A percentile compares a stretch with the other conserved stretches of the same genome.
These are phyloP conservation scores for Andrena marginata DNA, from an alignment of 2,888 invertebrate species.

Conservation along the genomic window DNA sequence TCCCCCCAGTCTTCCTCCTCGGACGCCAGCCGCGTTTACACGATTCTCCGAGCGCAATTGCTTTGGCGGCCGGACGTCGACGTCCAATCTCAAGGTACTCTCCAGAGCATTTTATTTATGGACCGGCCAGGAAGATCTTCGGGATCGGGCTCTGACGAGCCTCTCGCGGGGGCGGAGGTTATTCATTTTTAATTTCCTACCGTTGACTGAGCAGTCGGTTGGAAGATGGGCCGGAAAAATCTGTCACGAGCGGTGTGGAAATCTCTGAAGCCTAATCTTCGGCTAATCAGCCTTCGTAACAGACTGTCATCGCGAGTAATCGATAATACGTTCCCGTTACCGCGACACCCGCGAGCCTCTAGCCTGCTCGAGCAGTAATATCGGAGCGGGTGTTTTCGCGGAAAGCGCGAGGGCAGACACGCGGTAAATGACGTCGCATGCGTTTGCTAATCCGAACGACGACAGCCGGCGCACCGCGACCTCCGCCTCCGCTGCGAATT, in stretches of 20 bases:
- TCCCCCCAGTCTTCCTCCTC: slow-evolving; percentile 22
- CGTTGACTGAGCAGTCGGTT: not conserved
- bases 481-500: slow-evolving; percentile 10
- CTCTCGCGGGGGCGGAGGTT: not conserved
- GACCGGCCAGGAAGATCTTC: slow-evolving; percentile 10
- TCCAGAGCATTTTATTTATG: slow-evolving; percentile 53
- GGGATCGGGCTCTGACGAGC: not conserved
- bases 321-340: slow-evolving; percentile 17
- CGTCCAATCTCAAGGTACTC: slow-evolving; percentile 44
- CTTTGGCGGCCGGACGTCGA: slow-evolving; percentile 39
- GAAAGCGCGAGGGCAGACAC: slow-evolving; percentile 14
- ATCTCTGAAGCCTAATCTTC: not conserved
- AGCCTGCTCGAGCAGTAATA: not conserved
- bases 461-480: slow-evolving; percentile 19
- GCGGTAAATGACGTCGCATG: slow-evolving; percentile 25
- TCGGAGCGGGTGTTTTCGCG: not conserved
- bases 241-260: not conserved
- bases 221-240: too few relatives aligned
- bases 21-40: slow-evolving; percentile 49
- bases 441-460: slow-evolving; percentile 59
- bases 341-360: slow-evolving; percentile 14
- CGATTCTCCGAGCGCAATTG: slow-evolving; percentile 49
- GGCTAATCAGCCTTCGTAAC: slow-evolving; percentile 2
- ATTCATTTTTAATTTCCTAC: slow-evolving; percentile 9
- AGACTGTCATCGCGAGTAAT: slow-evolving; percentile 9